These are phyloP conservation scores for Xiphophorus hellerii DNA, from an alignment of 2,113 vertebrate genomes.

Conservation along the genomic window DNA sequence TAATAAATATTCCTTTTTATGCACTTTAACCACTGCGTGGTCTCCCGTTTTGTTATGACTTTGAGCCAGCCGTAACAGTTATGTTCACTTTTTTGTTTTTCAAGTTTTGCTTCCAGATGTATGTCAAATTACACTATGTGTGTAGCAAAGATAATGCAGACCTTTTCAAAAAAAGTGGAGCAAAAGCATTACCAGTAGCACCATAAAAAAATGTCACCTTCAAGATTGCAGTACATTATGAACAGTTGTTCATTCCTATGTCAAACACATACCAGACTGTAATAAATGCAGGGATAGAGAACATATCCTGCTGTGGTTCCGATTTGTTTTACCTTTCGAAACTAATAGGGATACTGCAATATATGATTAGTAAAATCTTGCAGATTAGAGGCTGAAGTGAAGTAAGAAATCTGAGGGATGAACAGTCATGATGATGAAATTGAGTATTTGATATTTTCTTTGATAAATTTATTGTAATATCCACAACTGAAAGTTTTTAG, in stretches of 20 bases:
- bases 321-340: neutral
- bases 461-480: neutral
- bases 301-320: neutral
- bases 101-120: neutral
- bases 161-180: neutral
- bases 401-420: neutral
- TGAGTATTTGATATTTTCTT: neutral
- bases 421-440: neutral
- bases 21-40: no score
- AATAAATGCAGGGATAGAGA: neutral
- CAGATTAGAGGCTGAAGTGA: neutral
- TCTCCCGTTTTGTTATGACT: no score
- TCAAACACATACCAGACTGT: neutral
- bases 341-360: neutral
- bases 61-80: no score
- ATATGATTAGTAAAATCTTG: neutral
- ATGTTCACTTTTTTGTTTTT: neutral
- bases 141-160: neutral
- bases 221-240: no score
- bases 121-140: neutral
- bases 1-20: no score
- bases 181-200: neutral
- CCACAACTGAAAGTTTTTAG: neutral
- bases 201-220: neutral
- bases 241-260: neutral